Evolutionary conservation across 2,888 invertebrate genomes (phyloP), one percentile per base, ranked within the genome.

Genomic region (Melanargia galathea): DNA sequence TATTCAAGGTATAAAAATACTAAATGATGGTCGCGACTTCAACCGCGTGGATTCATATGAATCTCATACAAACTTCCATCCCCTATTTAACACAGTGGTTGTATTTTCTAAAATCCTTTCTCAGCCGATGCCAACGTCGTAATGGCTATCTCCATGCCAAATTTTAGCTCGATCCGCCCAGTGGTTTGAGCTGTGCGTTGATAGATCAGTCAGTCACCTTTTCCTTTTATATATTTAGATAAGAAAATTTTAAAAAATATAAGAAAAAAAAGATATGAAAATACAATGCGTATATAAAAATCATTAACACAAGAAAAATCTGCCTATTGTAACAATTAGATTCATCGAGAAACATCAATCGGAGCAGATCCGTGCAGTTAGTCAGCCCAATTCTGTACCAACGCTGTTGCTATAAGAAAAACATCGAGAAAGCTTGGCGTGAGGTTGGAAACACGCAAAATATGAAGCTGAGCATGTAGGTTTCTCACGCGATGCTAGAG

Each of bases 401-500:
- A 24, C 46, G 43, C 43, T n/a, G 56, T 52, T 48, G 55, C 22
- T 60, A 48, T 58, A 57, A 69, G 65, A 62, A 64, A 67, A 64
- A 66, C 66, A 67, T 66, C 61, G 48, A 60, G 64, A 67, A 71
- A 70, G 67, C 67, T 63, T 69, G 30, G 55, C 51, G 52, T 59
- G 35, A 45, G 40, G 69, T 62, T 63, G 45, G 58, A 62, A 49
- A 30, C 66, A 68, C 69, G 69, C 68, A 60, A 62, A 69, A 61
- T 59, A 63, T 58, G 60, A 65, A 60, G 57, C 45, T 55, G 57
- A 51, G 64, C 66, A 62, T 66, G 66, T 48, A 64, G 54, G 16
- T 11, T 56, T 60, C 59, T 58, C 73, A 73, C 73, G 73, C 73
- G 67, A 73, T 62, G 68, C 30, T 40, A 57, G 52, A 46, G 30